Base-by-base conservation (phyloP, 2,797 vertebrate genomes). In the Enteromius thamalakanensis region DNA sequence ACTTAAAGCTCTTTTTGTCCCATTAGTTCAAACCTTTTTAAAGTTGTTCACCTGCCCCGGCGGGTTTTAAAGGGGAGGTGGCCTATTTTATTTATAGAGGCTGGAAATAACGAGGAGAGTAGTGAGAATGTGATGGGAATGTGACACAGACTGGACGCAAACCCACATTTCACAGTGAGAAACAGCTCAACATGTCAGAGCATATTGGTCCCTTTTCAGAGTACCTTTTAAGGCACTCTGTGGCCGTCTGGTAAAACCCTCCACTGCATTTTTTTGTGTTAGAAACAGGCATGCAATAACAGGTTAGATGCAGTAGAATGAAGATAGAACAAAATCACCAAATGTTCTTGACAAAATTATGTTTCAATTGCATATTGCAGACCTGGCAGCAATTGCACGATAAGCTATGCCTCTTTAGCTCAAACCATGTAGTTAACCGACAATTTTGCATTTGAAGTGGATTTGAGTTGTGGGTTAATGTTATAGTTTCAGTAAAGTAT, bases 91-190 rank as follows among this genome's bases (percentile, higher is more conserved):
- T 79, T 79, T 79, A 67, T 65, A 67, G 60, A 58, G 51, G 12
- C 32, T 5, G 51, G 51, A 79, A 79, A 65, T 65, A 65, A 79
- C 14, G 76, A 79, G 42, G 60, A 78, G 60, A 29, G 23, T n/a
- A 23, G 26, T n/a, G 72, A 58, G 32, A 76, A 10, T 58, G 34
- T 26, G 49, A 42, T 40, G 53, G 14, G 51, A 58, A 40, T 58
- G 72, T 76, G 72, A 76, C 72, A 68, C 60, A 74, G 71, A n/a
- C 29, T 53, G 71, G 47, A 70, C 3, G 3, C 26, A 47, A 76
- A 42, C 15, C 29, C 47, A 78, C 21, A 60, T 58, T 15, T 60
- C 65, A 45, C 47, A 49, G 21, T 32, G 6, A 47, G 12, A 37
- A 53, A 47, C 32, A 7, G 51, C 58, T 40, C 69, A 47, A 3